Base-by-base conservation (phyloP, 2,797 vertebrate genomes). In the Paratrypauchen microcephalus region DNA sequence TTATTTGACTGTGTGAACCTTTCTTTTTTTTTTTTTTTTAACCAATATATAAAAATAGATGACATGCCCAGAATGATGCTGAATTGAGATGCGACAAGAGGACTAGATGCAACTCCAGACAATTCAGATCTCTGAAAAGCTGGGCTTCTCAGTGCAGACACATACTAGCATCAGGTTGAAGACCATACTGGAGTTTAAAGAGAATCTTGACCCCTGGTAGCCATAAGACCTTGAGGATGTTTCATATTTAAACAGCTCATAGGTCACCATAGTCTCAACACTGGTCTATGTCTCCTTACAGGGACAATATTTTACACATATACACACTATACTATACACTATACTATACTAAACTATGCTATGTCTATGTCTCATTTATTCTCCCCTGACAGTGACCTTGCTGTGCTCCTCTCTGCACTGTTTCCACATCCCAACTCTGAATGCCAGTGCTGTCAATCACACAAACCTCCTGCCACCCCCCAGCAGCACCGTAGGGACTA, bases 381-480 rank as follows among this genome's bases (percentile, higher is more conserved):
- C 69, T 79, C 71, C 61, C 70, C 76, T 70, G 75, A 81, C 71
- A 79, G 79, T 76, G 83, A 89, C 86, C 84, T 66, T 77, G 78
- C 70, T 48, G 75, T 36, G 65, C 76, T 81, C 77, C 65, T 87
- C 80, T 83, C 69, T 71, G 55, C 81, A 73, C 68, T 74, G 82
- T 89, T 88, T 86, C 82, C 81, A 68, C 69, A 74, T 73, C 71
- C 70, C 66, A 28, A 71, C 77, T 84, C 79, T 86, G 83, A 92
- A 91, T 90, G 86, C 83, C 92, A 90, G 66, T 2, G 57, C 86
- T 93, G 89, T 92, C 91, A 91, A 74, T 92, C 90, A 92, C 45
- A 72, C 54, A 48, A 26, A 69, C 64, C 62, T 66, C 60, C 73
- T 79, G 41, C 69, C 66, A 65, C 78, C 80, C 78, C 68, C 55